These are phyloP conservation scores for Pollenia griseotomentosa DNA, from an alignment of 2,888 invertebrate species.

Conservation along the genomic window DNA sequence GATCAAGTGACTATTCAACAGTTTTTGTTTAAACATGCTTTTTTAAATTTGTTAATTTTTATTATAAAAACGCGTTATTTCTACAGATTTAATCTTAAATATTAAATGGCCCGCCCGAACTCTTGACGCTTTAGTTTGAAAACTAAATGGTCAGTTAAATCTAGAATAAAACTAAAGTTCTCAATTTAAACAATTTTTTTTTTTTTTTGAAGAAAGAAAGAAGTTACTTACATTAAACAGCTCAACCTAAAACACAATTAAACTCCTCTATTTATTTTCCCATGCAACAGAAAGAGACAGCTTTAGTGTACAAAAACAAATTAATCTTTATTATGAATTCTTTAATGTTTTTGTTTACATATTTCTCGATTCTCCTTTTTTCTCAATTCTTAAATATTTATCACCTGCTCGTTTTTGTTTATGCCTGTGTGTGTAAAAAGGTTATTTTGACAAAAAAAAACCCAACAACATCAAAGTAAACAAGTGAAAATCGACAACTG, in stretches of 20 bases:
- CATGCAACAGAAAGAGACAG: slow-evolving; percentile 26
- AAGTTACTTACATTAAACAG: no score
- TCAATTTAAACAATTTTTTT: slow-evolving; percentile 13
- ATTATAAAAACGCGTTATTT: background rate
- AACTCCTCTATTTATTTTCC: no score
- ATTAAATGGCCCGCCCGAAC: background rate
- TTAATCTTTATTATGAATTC: slow-evolving; percentile 31
- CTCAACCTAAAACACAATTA: no score
- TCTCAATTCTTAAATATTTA: slow-evolving; percentile 6
- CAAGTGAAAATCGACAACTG: slow-evolving; percentile 68
- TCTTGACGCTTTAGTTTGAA: slow-evolving; percentile 25
- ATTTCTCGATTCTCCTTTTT: slow-evolving; percentile 16
- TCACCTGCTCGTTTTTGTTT: slow-evolving; percentile 63
- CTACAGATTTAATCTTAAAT: slow-evolving; percentile 35
- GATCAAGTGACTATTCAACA: slow-evolving; percentile 20
- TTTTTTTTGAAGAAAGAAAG: background rate
- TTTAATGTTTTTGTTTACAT: background rate
- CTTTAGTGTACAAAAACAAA: background rate
- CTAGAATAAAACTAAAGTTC: slow-evolving; percentile 8
- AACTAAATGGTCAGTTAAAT: slow-evolving; percentile 23
- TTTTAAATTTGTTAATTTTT: slow-evolving; percentile 5
- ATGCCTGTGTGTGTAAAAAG: background rate
- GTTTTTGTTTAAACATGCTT: background rate
- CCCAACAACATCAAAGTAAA: slow-evolving; percentile 48
- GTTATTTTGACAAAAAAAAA: slow-evolving; percentile 31